Conservation (phyloP, 1,140 invertebrate genomes). For the Heliconius himera region DNA sequence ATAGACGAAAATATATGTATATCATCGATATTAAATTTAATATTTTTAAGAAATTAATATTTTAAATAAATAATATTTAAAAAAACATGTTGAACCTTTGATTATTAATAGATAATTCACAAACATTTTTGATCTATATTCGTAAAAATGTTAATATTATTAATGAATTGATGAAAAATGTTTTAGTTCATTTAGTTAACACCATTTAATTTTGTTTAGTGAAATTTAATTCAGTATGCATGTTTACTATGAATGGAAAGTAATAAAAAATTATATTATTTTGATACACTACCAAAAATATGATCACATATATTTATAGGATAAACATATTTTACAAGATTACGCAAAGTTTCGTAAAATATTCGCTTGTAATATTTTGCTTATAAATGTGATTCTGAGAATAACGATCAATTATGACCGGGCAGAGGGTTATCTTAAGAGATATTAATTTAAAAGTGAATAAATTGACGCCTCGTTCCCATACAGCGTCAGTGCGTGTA, state of each 20-base stretch:
- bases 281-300: too few species aligned
- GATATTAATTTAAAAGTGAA: conserved; percentile 71
- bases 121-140: too few species aligned
- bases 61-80: too few species aligned
- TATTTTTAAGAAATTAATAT: neutral
- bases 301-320: too few species aligned
- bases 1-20: neutral
- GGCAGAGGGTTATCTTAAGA: conserved; percentile 64
- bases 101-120: too few species aligned
- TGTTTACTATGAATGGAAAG: neutral
- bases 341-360: conserved; percentile 13
- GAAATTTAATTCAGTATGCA: neutral
- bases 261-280: neutral
- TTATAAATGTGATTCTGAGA: conserved; percentile 60
- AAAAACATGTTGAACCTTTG: too few species aligned
- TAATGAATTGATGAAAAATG: too few species aligned
- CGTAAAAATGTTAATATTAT: too few species aligned
- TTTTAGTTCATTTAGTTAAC: too few species aligned
- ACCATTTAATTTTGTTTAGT: too few species aligned
- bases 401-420: conserved; percentile 62
- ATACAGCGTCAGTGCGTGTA: conserved; percentile 59
- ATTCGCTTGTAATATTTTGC: conserved; percentile 52
- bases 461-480: conserved; percentile 59
- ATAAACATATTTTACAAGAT: too few species aligned
- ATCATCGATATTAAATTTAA: conserved; percentile 6